Percentiles rank a stretch among this genome's conserved stretches.
Conservation (phyloP, 2,888 invertebrate species). For the Uropetala carovei region DNA sequence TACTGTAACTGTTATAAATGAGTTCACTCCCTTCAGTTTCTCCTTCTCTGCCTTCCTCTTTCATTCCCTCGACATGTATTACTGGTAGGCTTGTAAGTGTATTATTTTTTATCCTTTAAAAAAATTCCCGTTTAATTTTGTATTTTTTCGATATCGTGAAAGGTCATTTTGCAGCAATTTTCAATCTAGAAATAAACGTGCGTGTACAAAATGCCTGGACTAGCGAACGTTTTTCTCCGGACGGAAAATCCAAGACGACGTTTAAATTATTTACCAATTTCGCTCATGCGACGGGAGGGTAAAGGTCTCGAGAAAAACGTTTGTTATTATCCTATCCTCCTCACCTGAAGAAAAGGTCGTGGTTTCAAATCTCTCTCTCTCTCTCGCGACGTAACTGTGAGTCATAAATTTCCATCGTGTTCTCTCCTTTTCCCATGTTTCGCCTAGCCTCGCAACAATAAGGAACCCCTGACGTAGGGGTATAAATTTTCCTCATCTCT, state of each 20-base stretch:
- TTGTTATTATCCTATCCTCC: background rate
- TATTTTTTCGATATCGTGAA: too few relatives aligned
- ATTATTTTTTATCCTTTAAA: too few relatives aligned
- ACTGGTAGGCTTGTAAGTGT: too few relatives aligned
- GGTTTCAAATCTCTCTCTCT: constrained; percentile 30
- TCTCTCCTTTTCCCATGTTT: background rate
- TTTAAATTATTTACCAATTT: background rate
- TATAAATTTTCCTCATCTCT: background rate
- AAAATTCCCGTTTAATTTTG: too few relatives aligned
- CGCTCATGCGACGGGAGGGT: background rate
- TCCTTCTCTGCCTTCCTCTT: too few relatives aligned
- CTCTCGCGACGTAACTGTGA: background rate
- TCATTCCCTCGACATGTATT: too few relatives aligned
- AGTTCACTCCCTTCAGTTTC: too few relatives aligned
- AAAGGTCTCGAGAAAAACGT: background rate
- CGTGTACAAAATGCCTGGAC: too few relatives aligned
- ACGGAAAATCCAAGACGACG: background rate
- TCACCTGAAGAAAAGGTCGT: background rate
- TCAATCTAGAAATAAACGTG: too few relatives aligned
- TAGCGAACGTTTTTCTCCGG: too few relatives aligned
- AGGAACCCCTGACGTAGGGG: background rate
- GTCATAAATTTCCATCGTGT: background rate
- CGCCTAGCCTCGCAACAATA: background rate
- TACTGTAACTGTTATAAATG: too few relatives aligned
- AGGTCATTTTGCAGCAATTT: too few relatives aligned